Percentiles rank a stretch among this genome's conserved stretches.
phyloP scores from a whole-genome alignment of 2,888 invertebrate species.

The Heliconius ethilla region DNA sequence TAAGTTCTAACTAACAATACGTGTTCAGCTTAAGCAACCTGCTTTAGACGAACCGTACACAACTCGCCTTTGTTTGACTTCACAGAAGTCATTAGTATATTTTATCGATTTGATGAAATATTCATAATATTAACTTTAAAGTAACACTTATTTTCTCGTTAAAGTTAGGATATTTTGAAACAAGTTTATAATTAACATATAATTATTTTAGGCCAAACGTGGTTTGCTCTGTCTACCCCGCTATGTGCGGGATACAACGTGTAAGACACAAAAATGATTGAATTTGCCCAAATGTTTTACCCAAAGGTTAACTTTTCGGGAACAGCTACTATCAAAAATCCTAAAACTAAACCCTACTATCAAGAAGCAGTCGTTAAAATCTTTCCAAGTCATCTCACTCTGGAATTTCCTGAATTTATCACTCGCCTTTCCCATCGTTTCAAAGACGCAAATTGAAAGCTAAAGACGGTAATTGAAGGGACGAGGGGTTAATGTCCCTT shows the following conservation, averaged over 20 bases:
- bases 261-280: too few relatives aligned
- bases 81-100: slow-evolving; percentile 58
- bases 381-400: slow-evolving; percentile 45
- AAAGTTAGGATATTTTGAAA: neutral
- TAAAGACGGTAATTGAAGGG: slow-evolving; percentile 79
- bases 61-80: slow-evolving; percentile 51
- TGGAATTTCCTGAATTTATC: slow-evolving; percentile 54
- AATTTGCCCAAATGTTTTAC: too few relatives aligned
- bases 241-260: too few relatives aligned
- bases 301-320: too few relatives aligned
- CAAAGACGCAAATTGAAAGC: slow-evolving; percentile 79
- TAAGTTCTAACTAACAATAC: slow-evolving; percentile 42
- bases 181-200: neutral
- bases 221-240: too few relatives aligned
- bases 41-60: slow-evolving; percentile 48
- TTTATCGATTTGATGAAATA: slow-evolving; percentile 51
- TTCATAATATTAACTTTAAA: slow-evolving; percentile 41
- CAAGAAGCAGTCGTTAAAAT: slow-evolving; percentile 33
- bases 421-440: slow-evolving; percentile 64
- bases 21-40: slow-evolving; percentile 53
- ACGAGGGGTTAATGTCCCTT: slow-evolving; percentile 74
- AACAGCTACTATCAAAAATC: neutral
- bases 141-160: neutral
- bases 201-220: too few relatives aligned
- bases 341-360: slow-evolving; percentile 39